Evolutionary conservation across 2,113 vertebrate genomes (phyloP).

Genomic region (Sinocyclocheilus grahami): DNA sequence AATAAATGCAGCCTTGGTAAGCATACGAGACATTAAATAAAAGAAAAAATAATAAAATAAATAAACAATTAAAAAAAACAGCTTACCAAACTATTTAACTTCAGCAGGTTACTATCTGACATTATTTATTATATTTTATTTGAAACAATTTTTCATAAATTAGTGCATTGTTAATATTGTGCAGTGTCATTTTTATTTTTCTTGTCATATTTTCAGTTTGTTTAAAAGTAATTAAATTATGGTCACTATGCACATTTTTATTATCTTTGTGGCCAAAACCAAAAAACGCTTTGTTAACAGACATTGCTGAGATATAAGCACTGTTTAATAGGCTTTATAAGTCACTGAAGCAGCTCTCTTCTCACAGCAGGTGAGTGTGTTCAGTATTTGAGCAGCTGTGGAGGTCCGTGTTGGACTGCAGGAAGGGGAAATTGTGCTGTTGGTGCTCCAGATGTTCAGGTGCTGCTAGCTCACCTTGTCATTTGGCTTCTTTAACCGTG

Average conservation of each 20-base stretch:
- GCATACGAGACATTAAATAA: too few species aligned
- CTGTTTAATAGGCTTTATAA: not conserved
- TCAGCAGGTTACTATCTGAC: too few species aligned
- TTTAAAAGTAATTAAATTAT: not conserved
- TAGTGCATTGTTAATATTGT: not conserved
- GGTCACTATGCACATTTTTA: not conserved
- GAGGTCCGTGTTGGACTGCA: not conserved
- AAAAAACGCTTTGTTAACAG: not conserved
- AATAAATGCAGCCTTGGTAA: too few species aligned
- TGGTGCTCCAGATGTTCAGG: slow-evolving; percentile 27
- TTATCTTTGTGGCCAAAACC: slow-evolving; percentile 29
- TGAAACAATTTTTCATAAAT: not conserved
- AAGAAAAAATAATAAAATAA: too few species aligned
- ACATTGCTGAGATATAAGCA: not conserved
- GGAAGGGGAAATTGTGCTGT: not conserved
- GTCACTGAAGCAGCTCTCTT: not conserved
- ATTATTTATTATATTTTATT: not conserved
- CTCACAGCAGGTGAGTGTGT: slow-evolving; percentile 38
- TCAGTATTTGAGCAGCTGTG: slow-evolving; percentile 36
- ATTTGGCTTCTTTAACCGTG: slow-evolving; percentile 25
- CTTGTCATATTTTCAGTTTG: not conserved
- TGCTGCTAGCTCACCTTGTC: slow-evolving; percentile 10
- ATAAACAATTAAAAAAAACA: too few species aligned
- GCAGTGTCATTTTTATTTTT: not conserved
- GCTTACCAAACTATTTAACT: too few species aligned